Evolutionary conservation across 1,140 invertebrate genomes (phyloP), one percentile per base, ranked within the genome.

Genomic region (Penaeus chinensis): DNA sequence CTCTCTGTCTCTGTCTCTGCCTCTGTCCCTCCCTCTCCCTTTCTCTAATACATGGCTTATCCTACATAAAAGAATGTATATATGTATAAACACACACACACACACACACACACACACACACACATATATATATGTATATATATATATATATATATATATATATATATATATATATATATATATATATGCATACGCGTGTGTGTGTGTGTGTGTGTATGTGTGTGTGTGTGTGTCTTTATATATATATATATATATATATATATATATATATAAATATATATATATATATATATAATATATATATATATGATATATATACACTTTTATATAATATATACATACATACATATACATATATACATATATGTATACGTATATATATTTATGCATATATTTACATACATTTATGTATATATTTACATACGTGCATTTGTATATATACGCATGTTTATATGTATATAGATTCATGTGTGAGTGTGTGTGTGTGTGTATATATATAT

Each of bases 111-210:
- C 32, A 77, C 32, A 77, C 32, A 77, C 32, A 77, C 32, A 77
- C 37, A 80, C 37, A 80, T 60, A 80, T 60, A 80, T 60, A 80
- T 60, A 80, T 60, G 54, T 60, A 80, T 60, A 80, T 80, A 80
- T 80, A 80, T 80, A 80, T 80, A 80, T 80, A 80, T 80, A 80
- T 80, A 80, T 80, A 80, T 80, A 80, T 80, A 80, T 80, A 80
- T 80, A 80, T 80, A 80, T 60, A 80, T 80, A 80, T 60, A 80
- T 80, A 80, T 80, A 60, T 80, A 80, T 80, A 80, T 80, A 32
- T 77, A 77, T 77, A 77, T 77, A 77, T 77, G 27, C 27, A 77
- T 77, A 77, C 27, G 27, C 27, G 27, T 77, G 27, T 77, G 27
- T 77, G 27, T 77, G 27, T 32, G 27, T 77, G 27, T 32, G 27